These are phyloP conservation scores for Heterohyrax brucei DNA, from an alignment of 2,797 vertebrate species.

Conservation along the genomic window DNA sequence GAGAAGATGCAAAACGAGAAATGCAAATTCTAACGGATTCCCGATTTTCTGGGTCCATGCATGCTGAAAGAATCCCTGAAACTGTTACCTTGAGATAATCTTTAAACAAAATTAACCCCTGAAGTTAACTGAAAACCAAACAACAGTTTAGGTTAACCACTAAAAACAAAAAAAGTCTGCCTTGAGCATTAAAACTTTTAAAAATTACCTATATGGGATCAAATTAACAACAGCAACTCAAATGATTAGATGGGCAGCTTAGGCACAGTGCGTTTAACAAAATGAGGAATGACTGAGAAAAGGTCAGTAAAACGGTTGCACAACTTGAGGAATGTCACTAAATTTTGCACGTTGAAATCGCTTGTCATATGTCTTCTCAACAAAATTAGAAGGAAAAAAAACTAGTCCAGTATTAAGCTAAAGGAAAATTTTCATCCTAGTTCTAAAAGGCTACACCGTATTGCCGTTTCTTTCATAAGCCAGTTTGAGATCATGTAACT, in stretches of 20 bases:
- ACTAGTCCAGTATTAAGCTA: background rate
- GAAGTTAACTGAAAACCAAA: background rate
- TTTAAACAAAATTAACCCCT: background rate
- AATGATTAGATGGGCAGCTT: background rate
- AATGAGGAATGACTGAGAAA: background rate
- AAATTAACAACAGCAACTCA: background rate
- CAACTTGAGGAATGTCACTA: background rate
- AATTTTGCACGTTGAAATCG: background rate
- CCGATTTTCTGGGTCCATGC: background rate
- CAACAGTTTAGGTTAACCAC: background rate
- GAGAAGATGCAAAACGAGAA: too few relatives aligned
- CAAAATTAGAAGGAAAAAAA: background rate
- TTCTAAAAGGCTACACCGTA: background rate
- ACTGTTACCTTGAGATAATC: background rate
- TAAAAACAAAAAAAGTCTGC: background rate
- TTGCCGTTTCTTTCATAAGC: background rate
- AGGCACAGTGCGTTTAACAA: background rate
- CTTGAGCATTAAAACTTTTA: background rate
- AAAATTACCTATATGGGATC: background rate
- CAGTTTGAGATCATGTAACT: background rate
- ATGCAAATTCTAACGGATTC: background rate
- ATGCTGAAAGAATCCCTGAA: background rate
- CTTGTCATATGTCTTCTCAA: background rate
- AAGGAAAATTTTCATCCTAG: conserved; percentile 17
- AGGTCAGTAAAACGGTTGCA: background rate